These are phyloP conservation scores for Apis laboriosa DNA, from an alignment of 1,140 invertebrate species.

Conservation along the genomic window DNA sequence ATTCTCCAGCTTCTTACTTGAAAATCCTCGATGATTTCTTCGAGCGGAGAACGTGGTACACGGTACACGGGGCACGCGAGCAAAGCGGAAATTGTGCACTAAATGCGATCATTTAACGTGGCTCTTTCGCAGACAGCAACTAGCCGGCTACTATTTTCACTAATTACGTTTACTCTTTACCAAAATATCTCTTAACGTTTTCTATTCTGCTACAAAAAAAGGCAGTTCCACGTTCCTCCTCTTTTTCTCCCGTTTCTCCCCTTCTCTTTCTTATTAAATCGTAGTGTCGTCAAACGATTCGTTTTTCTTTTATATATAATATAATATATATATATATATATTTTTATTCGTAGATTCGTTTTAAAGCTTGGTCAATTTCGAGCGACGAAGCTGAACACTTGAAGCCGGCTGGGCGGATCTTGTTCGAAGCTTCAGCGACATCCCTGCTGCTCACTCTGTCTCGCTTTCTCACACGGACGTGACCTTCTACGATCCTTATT, in stretches of 20 bases:
- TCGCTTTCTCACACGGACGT: not conserved
- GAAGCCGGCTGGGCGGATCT: constrained; percentile 31
- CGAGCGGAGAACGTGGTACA: not conserved
- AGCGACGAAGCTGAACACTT: constrained; percentile 14
- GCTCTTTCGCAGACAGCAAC: too few relatives aligned
- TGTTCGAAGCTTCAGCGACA: constrained; percentile 41
- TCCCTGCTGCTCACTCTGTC: not conserved
- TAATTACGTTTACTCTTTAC: constrained; percentile 8
- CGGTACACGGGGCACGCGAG: constrained; percentile 6
- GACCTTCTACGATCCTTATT: constrained; percentile 11
- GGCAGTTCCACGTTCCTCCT: not conserved
- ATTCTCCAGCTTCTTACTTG: constrained; percentile 3
- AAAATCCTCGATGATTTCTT: too few relatives aligned
- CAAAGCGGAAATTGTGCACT: constrained; percentile 9
- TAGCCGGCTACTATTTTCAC: not conserved
- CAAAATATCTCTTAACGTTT: constrained; percentile 28
- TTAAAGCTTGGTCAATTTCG: not conserved
- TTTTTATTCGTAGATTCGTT: not conserved
- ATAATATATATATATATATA: too few relatives aligned
- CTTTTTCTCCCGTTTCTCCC: not conserved
- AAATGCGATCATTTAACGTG: constrained; percentile 14
- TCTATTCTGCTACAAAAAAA: not conserved
- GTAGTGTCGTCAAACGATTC: not conserved
- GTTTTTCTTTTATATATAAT: not conserved
- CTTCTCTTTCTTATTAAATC: not conserved